Base-by-base conservation (phyloP, 2,888 invertebrate genomes). In the Schrankia costaestrigalis region DNA sequence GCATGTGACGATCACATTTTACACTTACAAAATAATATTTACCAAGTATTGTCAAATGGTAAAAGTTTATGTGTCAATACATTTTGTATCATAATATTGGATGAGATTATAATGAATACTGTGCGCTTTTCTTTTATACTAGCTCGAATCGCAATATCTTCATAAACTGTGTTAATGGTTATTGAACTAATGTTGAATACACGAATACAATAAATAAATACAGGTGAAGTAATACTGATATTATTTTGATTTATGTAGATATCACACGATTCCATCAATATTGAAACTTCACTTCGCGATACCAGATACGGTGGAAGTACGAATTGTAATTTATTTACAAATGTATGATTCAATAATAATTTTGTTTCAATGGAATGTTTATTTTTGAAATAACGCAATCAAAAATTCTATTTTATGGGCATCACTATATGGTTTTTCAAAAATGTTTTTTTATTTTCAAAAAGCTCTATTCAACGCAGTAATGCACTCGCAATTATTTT, bases 21-120 rank as follows among this genome's bases (percentile, higher is more conserved):
- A 81, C 71, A 78, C 81, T 84, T 83, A 84, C 58, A 74, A 81
- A 82, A 77, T 83, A 70, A 83, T 81, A 79, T 78, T 86, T 82
- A 85, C 83, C 84, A 87, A 83, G 83, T 87, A 87, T 87, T 87
- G 87, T 87, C 87, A 83, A 84, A 78, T 79, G 83, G 82, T 72
- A 79, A 78, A 78, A 71, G 68, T 76, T 55, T 68, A 72, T 62
- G 65, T 74, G 65, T 75, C 61, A 58, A 70, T 71, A 67, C 56
- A 13, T 52, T 57, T 58, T 62, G 42, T 56, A 54, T 41, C 13
- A 50, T 50, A 50, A 48, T 46, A 40, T 58, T 68, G 74, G 67
- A 79, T 75, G 67, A 74, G 66, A 72, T 71, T 63, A 66, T 63
- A 65, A 74, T 76, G 75, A 74, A 71, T 65, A 71, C 72, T 84